Percentiles rank a stretch among this genome's conserved stretches.
phyloP scores from a whole-genome alignment of 2,113 vertebrate species.

The Bothrops jararaca region DNA sequence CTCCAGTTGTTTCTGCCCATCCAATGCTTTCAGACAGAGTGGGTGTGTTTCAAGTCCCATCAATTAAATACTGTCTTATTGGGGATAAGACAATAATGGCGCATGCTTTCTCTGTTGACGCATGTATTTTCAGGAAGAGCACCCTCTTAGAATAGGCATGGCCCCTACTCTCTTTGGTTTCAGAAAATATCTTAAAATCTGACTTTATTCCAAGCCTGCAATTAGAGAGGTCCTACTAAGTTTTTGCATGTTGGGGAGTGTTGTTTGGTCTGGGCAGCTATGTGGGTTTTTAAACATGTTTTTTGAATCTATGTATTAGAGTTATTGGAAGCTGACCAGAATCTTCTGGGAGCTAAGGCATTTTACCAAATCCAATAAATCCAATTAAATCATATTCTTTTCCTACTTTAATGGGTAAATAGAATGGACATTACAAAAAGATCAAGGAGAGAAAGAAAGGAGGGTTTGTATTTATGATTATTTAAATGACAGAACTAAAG shows the following conservation, averaged over 20 bases:
- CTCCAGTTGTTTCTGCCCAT: neutral
- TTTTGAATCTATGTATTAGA: neutral
- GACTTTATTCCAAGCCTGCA: neutral
- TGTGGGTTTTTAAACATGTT: neutral
- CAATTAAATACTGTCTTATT: neutral
- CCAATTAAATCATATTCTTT: neutral
- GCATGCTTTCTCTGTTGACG: neutral
- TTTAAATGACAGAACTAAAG: neutral
- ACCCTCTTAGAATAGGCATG: neutral
- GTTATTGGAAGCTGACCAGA: neutral
- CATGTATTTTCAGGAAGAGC: neutral
- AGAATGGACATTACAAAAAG: neutral
- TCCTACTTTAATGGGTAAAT: neutral
- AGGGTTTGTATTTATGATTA: neutral
- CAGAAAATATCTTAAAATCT: neutral
- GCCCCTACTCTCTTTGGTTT: neutral
- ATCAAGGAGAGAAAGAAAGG: neutral
- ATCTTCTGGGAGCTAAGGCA: neutral
- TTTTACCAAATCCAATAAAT: neutral
- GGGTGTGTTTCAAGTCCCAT: neutral
- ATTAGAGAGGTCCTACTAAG: neutral
- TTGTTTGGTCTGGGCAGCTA: neutral
- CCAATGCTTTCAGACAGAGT: neutral
- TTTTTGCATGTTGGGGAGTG: neutral
- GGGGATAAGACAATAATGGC: neutral